These are phyloP conservation scores for Spisula subtruncata DNA, from an alignment of 2,888 invertebrate species.

Conservation along the genomic window DNA sequence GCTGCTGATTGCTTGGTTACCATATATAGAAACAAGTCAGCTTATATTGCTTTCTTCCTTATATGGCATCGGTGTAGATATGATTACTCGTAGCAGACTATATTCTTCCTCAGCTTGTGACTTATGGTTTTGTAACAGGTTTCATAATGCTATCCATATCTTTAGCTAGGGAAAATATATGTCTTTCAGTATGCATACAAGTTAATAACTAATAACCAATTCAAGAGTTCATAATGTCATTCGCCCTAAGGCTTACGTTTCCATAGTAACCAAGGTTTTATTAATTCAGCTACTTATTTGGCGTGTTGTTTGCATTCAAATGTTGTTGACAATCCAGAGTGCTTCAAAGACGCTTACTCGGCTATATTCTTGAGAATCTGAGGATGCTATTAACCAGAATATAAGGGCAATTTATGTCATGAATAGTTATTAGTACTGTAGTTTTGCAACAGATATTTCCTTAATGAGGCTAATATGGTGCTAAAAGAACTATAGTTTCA, in stretches of 20 bases:
- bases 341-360: too few relatives aligned
- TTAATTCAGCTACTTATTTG: neutral
- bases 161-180: neutral
- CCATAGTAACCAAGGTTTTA: neutral
- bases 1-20: neutral
- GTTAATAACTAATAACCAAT: neutral
- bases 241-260: neutral
- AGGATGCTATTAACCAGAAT: too few relatives aligned
- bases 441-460: too few relatives aligned
- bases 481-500: too few relatives aligned
- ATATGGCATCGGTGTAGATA: neutral
- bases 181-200: neutral
- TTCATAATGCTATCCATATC: neutral
- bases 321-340: neutral
- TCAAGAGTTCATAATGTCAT: neutral
- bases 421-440: too few relatives aligned
- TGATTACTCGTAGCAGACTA: neutral
- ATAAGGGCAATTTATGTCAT: too few relatives aligned
- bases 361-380: too few relatives aligned
- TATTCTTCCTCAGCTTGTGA: neutral
- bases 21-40: neutral
- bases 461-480: too few relatives aligned
- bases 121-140: neutral
- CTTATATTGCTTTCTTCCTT: constrained; percentile 7
- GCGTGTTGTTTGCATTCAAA: neutral